Conservation (phyloP, 2,888 invertebrate genomes). For the Epirrhoe alternata region DNA sequence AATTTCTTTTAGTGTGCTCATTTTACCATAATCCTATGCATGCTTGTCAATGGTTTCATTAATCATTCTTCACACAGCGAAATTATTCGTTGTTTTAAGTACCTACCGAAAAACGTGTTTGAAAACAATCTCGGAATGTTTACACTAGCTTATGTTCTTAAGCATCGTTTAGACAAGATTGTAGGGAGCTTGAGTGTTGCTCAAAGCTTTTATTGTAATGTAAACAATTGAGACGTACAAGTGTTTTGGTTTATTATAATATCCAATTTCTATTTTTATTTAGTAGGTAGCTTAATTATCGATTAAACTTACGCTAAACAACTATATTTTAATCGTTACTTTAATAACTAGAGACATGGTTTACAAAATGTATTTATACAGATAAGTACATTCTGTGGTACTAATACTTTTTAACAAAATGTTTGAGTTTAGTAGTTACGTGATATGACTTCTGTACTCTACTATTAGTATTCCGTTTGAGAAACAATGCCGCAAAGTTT, state of each 20-base stretch:
- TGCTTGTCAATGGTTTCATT: constrained; percentile 9
- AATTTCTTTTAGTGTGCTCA: background rate
- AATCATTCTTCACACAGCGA: constrained; percentile 24
- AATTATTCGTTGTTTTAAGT: constrained; percentile 36
- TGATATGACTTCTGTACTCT: constrained; percentile 11
- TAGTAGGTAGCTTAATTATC: background rate
- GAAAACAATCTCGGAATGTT: constrained; percentile 49
- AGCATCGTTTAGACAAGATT: constrained; percentile 49
- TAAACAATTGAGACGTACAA: constrained; percentile 37
- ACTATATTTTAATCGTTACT: background rate
- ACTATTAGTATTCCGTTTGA: constrained; percentile 40
- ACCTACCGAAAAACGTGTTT: constrained; percentile 47
- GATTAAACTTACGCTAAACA: background rate
- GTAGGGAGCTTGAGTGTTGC: constrained; percentile 50
- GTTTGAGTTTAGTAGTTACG: background rate
- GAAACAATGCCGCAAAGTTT: constrained; percentile 35
- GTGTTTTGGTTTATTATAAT: constrained; percentile 16
- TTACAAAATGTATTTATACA: background rate
- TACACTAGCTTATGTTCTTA: constrained; percentile 49
- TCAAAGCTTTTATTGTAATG: constrained; percentile 45
- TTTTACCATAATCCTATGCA: background rate
- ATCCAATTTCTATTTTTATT: constrained; percentile 13
- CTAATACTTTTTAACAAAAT: background rate
- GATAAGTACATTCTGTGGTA: no score
- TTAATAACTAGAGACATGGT: background rate